Percentiles rank a stretch among this genome's conserved stretches.
phyloP scores from a whole-genome alignment of 1,140 invertebrate genomes.

The Acromyrmex heyeri region DNA sequence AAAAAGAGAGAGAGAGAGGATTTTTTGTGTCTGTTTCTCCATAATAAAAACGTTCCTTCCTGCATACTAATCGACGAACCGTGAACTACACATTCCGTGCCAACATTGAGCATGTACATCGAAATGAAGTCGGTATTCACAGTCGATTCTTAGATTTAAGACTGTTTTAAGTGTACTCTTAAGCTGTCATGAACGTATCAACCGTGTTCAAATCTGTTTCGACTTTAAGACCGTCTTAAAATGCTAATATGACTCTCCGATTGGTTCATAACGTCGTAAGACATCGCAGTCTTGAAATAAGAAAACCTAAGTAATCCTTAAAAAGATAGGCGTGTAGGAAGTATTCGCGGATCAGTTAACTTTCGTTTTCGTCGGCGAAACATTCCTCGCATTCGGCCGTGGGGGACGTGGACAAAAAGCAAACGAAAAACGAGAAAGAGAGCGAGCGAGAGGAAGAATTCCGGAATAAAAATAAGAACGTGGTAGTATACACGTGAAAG shows the following conservation, averaged over 20 bases:
- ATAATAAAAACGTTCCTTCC: background rate
- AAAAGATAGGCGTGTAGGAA: constrained; percentile 22
- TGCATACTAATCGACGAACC: background rate
- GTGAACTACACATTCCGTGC: background rate
- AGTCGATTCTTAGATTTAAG: too few species aligned
- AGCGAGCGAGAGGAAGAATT: background rate
- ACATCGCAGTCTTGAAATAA: too few species aligned
- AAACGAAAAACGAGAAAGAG: background rate
- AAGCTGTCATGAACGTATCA: too few species aligned
- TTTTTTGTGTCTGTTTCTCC: background rate
- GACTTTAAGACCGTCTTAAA: too few species aligned
- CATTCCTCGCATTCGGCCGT: constrained; percentile 28
- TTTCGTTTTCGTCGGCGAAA: constrained; percentile 47
- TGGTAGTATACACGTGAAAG: constrained; percentile 43
- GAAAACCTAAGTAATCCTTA: background rate
- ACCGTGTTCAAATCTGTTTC: too few species aligned
- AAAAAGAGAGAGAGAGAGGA: too few species aligned
- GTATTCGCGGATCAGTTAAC: background rate
- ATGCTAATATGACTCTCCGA: too few species aligned
- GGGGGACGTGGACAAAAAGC: background rate
- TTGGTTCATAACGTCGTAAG: too few species aligned
- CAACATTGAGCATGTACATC: too few species aligned
- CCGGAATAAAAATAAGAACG: constrained; percentile 53
- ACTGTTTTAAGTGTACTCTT: too few species aligned
- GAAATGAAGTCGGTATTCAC: too few species aligned